Evolutionary conservation across 2,888 invertebrate genomes (phyloP), one percentile per base, ranked within the genome.

Genomic region (Linyphia triangularis): DNA sequence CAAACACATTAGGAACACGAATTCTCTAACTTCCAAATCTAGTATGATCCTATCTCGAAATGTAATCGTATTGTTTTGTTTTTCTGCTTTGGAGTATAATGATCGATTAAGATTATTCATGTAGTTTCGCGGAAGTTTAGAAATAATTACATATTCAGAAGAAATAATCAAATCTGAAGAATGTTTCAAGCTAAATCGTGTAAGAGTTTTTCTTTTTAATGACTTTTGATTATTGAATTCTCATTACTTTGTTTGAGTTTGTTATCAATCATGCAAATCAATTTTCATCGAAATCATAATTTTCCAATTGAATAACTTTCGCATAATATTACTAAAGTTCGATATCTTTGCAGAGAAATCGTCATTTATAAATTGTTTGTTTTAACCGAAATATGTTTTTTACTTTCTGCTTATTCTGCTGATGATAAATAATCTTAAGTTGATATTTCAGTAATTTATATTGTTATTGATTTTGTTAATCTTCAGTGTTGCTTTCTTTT

Each of bases 141-240:
- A 51, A 51, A 51, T 51, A 51, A 51, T 51, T 51, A 51, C n/a
- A 16, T 51, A 51, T 33, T 33, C 33, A 6, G 33, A 9, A 33
- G 33, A 33, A 33, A 72, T 73, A 33, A 73, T 73, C 30, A n/a
- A 33, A 33, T 57, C 19, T 72, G 16, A 22, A 51, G 43, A n/a
- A 43, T 19, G 30, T 59, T 57, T 73, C 10, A 63, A 63, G 26
- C 26, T 63, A 5, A 26, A 26, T 63, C 63, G 63, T 63, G 63
- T 26, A n/a, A 16, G 26, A 24, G 63, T 26, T 63, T 63, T 63
- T 22, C 26, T 63, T 13, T 63, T 63, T 63, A 19, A 9, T 19
- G 13, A 16, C 24, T 16, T 26, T 63, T 63, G 24, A 16, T 26
- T 7, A 13, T 13, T 63, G 63, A 63, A 26, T 24, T 63, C 26